Percentiles rank a stretch among this genome's conserved stretches.
Evolutionary conservation across 2,797 vertebrate species (phyloP).

Genomic region (Bradypus variegatus): DNA sequence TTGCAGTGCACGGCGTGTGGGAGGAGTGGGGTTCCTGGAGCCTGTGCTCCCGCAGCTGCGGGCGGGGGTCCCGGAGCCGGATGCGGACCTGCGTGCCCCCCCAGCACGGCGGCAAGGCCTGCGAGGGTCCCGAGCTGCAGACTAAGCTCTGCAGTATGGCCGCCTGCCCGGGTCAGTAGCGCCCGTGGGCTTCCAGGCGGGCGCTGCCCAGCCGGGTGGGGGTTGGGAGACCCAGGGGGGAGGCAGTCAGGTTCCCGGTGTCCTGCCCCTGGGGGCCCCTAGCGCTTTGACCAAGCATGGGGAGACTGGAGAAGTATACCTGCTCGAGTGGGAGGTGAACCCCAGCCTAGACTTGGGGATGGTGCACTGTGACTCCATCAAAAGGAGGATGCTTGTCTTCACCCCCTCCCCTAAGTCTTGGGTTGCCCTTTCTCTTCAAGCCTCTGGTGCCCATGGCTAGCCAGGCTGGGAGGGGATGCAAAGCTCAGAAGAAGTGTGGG

Average conservation of each 20-base stretch:
- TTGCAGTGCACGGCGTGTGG: conserved; percentile 91
- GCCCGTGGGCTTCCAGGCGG: conserved; percentile 53
- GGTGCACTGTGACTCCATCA: background rate
- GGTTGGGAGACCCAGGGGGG: conserved; percentile 35
- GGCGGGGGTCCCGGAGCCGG: conserved; percentile 88
- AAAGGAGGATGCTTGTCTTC: background rate
- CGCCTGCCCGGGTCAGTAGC: conserved; percentile 92
- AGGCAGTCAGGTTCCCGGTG: conserved; percentile 23
- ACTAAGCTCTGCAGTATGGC: conserved; percentile 94
- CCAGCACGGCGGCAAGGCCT: conserved; percentile 78
- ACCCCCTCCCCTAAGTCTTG: background rate
- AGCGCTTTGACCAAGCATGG: conserved; percentile 50
- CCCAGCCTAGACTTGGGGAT: background rate
- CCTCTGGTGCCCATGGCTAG: background rate
- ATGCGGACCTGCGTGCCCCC: conserved; percentile 85
- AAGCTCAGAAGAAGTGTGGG: background rate
- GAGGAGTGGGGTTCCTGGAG: conserved; percentile 95
- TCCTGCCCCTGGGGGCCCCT: background rate
- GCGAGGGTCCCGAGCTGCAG: conserved; percentile 85
- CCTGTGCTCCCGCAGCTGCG: conserved; percentile 94
- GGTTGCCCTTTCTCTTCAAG: background rate
- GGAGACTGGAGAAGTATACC: conserved; percentile 1
- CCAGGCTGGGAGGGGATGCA: background rate
- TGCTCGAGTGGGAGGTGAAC: conserved; percentile 19
- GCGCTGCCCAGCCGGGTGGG: conserved; percentile 50